Conservation (phyloP, 2,888 invertebrate genomes). For the Tillus elongatus region DNA sequence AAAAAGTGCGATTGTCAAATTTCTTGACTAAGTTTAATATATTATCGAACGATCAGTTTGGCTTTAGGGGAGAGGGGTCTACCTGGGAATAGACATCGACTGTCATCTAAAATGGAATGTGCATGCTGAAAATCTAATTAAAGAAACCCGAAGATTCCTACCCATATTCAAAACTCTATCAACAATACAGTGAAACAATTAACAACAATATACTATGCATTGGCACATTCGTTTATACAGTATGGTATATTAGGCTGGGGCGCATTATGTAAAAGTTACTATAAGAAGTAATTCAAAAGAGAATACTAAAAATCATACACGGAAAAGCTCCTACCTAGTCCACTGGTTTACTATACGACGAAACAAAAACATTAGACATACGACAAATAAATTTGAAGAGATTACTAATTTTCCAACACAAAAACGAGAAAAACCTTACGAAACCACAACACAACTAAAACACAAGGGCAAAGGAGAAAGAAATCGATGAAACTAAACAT, state of each 20-base stretch:
- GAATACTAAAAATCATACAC: not conserved
- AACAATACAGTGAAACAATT: too few relatives aligned
- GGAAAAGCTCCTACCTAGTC: not conserved
- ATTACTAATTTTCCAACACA: not conserved
- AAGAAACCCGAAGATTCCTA: too few relatives aligned
- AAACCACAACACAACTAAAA: too few relatives aligned
- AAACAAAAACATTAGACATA: not conserved
- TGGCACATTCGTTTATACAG: conserved; percentile 1
- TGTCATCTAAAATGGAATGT: not conserved
- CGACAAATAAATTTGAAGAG: not conserved
- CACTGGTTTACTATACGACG: not conserved
- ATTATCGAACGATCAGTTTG: not conserved
- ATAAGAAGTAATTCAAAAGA: not conserved
- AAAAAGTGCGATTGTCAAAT: not conserved
- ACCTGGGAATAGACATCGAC: not conserved
- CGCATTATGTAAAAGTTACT: not conserved
- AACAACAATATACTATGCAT: too few relatives aligned
- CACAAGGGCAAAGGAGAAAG: too few relatives aligned
- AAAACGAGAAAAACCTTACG: not conserved
- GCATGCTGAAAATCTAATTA: not conserved
- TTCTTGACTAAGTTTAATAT: not conserved
- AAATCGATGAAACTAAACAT: too few relatives aligned
- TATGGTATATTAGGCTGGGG: conserved; percentile 4
- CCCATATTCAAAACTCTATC: too few relatives aligned
- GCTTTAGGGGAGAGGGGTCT: not conserved